Percentiles rank a stretch among this genome's conserved stretches.
Conservation (phyloP, 2,797 vertebrate species). For the Alfaro cultratus region DNA sequence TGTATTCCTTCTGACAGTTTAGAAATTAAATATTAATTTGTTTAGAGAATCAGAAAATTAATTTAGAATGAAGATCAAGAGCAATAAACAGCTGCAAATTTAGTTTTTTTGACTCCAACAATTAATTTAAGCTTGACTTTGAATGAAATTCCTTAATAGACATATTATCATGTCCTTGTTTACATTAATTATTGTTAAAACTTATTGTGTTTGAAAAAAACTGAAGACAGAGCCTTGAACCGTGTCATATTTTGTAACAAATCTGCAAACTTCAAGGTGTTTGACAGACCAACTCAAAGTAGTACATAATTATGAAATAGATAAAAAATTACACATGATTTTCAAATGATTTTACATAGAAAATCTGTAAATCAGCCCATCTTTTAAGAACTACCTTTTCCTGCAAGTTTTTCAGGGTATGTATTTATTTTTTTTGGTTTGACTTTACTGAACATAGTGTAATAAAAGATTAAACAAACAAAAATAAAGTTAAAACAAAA, state of each 20-base stretch:
- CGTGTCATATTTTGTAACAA: background rate
- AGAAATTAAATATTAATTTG: background rate
- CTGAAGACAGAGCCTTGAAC: background rate
- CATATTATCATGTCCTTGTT: background rate
- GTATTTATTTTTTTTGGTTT: too few relatives aligned
- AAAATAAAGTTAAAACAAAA: too few relatives aligned
- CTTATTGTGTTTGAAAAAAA: conserved; percentile 1
- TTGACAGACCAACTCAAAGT: background rate
- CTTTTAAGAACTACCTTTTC: background rate
- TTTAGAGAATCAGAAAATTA: background rate
- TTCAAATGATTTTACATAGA: background rate
- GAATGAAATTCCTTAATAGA: background rate
- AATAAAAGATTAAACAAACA: too few relatives aligned
- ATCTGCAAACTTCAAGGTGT: background rate
- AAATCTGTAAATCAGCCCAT: background rate
- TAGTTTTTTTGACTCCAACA: too few relatives aligned
- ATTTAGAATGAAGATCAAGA: background rate
- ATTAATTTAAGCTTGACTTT: background rate
- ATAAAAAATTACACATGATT: background rate
- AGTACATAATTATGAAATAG: background rate
- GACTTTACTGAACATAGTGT: too few relatives aligned
- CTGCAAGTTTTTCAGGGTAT: background rate
- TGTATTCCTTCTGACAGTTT: background rate
- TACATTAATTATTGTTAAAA: background rate
- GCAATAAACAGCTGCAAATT: background rate